Evolutionary conservation across 2,797 vertebrate species (phyloP), one percentile per base, ranked within the genome.

Genomic region (Peromyscus nudipes): DNA sequence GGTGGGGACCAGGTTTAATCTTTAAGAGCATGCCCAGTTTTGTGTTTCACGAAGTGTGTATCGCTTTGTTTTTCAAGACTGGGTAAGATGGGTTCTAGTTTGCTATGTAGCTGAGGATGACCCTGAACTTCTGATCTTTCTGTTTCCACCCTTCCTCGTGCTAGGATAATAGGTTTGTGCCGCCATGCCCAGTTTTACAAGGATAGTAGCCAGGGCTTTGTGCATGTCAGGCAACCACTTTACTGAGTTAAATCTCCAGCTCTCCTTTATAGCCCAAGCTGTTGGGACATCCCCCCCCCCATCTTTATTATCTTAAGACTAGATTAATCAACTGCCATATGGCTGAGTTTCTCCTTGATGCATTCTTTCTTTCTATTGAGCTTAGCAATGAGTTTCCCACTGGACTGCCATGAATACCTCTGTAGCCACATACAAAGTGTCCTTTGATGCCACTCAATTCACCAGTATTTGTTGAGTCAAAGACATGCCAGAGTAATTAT

Each of bases 261-360:
- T 69, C 37, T 87, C 46, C 31, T 92, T 90, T 73, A 87, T 34
- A 64, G 16, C 21, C 46, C 34, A 84, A 23, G 6, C 55, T 87
- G 69, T 6, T 71, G 40, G n/a, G 14, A 55, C 10, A 40, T 64
- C n/a, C 23, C 60, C 43, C 40, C 52, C 69, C 12, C 34, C 37
- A 85, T 0, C 10, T 91, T 91, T 69, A 29, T 77, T 60, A 34
- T 60, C 69, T 92, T 95, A 89, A 81, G 83, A 73, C 21, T 84
- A 75, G n/a, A 90, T 87, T 52, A 85, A 71, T 81, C 57, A 83
- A 11, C 14, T 88, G 23, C 21, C 3, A 4, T 64, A n/a, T 55
- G 43, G 16, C 21, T 85, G 49, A 87, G 25, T 71, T 91, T 76
- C 77, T 60, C 25, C 76, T 87, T 73, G 31, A 80, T n/a, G 67